phyloP scores from a whole-genome alignment of 2,888 invertebrate genomes.

The Drosophila kuntzei region DNA sequence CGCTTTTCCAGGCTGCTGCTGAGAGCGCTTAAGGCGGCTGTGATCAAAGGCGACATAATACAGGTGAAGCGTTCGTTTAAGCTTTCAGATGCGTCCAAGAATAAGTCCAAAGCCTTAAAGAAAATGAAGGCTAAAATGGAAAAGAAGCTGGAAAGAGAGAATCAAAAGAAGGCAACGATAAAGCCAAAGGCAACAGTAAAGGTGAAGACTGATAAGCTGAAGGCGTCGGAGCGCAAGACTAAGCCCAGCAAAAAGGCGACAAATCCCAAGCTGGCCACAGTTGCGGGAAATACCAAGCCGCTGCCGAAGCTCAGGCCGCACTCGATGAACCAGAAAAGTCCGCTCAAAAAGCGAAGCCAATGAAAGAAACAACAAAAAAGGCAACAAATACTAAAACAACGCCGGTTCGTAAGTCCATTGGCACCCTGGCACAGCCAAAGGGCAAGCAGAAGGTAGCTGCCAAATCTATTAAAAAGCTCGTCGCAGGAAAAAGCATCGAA shows the following conservation, averaged over 20 bases:
- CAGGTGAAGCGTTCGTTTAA: slow-evolving; percentile 15
- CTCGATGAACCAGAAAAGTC: not conserved
- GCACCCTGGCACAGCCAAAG: slow-evolving; percentile 3
- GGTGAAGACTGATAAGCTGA: not conserved
- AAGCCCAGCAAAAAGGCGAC: slow-evolving; percentile 7
- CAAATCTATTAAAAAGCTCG: slow-evolving; percentile 2
- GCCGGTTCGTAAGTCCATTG: slow-evolving; percentile 14
- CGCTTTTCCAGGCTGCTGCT: not conserved
- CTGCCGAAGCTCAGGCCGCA: slow-evolving; percentile 1
- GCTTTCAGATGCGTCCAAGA: slow-evolving; percentile 2
- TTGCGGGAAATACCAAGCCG: slow-evolving; percentile 6
- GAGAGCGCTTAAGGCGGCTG: slow-evolving; percentile 4
- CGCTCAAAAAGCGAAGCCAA: not conserved
- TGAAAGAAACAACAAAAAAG: not conserved
- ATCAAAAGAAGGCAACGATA: not conserved
- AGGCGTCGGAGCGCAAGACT: slow-evolving; percentile 8
- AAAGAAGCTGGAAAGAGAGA: not conserved
- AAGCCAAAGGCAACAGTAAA: not conserved
- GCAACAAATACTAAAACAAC: not conserved
- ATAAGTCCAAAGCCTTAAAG: not conserved
- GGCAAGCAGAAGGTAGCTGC: not conserved
- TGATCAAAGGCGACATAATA: not conserved
- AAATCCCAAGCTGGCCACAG: not conserved
- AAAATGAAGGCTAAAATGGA: slow-evolving; percentile 12
- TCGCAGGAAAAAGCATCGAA: not conserved